Conservation (phyloP, 2,113 vertebrate genomes). For the Daubentonia madagascariensis region DNA sequence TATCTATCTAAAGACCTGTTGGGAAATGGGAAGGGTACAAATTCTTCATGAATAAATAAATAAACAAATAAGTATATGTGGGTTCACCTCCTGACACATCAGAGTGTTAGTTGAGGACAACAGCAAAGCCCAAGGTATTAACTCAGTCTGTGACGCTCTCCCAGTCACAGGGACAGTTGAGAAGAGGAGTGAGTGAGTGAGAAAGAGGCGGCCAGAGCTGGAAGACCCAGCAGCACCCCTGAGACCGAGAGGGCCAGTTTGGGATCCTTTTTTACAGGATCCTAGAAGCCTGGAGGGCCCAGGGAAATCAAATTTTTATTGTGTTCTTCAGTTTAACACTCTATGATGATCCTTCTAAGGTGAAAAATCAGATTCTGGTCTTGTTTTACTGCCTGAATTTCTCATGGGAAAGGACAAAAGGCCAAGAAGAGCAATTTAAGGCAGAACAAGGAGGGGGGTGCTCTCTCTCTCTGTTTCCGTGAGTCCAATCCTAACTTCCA, state of each 20-base stretch:
- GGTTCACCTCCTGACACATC: background rate
- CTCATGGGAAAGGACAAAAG: background rate
- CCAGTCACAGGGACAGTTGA: background rate
- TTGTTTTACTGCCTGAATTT: background rate
- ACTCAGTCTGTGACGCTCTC: background rate
- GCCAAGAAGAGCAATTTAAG: background rate
- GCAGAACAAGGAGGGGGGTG: background rate
- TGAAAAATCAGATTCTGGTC: conserved; percentile 10
- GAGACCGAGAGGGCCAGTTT: background rate
- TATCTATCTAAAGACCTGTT: background rate
- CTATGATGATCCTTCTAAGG: background rate
- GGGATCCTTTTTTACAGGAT: background rate
- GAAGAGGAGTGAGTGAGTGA: background rate
- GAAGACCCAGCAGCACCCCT: background rate
- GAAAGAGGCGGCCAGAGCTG: background rate
- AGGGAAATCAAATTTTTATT: background rate
- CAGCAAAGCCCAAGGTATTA: background rate
- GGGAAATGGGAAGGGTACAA: background rate
- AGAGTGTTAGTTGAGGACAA: background rate
- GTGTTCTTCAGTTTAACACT: background rate
- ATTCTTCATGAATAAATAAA: background rate
- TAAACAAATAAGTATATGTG: background rate
- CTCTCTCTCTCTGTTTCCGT: background rate
- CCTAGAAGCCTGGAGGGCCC: background rate
- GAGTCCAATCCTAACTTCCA: background rate